A percentile compares a stretch with the other conserved stretches of the same genome.
Conservation (phyloP, 1,140 invertebrate species). For the Sycobia sp. region DNA sequence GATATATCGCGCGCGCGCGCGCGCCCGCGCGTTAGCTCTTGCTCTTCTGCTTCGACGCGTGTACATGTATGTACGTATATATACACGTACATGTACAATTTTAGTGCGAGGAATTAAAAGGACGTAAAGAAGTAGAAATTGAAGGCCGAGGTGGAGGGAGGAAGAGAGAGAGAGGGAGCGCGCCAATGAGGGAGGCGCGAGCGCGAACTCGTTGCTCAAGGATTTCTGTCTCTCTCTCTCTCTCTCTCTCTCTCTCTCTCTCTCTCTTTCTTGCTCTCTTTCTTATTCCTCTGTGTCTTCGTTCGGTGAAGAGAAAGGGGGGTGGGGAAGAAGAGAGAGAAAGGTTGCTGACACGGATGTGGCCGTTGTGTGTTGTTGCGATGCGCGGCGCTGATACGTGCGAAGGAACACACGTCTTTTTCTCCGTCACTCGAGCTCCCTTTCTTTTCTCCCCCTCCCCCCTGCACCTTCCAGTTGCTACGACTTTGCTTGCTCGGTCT, state of each 20-base stretch:
- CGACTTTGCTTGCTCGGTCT: too few relatives aligned
- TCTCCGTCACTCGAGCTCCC: too few relatives aligned
- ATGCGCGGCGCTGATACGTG: constrained; percentile 40
- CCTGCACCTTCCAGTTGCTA: constrained; percentile 6
- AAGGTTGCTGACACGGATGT: constrained; percentile 44
- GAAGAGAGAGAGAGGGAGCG: neutral
- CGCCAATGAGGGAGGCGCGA: neutral
- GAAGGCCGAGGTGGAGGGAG: constrained; percentile 26
- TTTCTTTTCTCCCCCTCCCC: constrained; percentile 11
- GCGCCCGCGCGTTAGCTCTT: too few relatives aligned
- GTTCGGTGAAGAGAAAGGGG: too few relatives aligned
- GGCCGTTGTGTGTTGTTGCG: constrained; percentile 4
- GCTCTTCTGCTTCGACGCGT: too few relatives aligned
- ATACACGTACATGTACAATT: neutral
- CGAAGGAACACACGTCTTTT: constrained; percentile 34
- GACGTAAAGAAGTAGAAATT: constrained; percentile 30
- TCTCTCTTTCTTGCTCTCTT: constrained; percentile 8
- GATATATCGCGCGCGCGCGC: too few relatives aligned
- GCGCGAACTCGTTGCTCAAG: constrained; percentile 15
- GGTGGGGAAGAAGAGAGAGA: neutral
- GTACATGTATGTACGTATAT: neutral
- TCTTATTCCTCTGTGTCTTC: constrained; percentile 5
- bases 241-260: neutral
- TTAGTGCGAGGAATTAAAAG: constrained; percentile 19
- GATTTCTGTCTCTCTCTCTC: constrained; percentile 24